Evolutionary conservation across 2,113 vertebrate species (phyloP).

Genomic region (Cheilinus undulatus): DNA sequence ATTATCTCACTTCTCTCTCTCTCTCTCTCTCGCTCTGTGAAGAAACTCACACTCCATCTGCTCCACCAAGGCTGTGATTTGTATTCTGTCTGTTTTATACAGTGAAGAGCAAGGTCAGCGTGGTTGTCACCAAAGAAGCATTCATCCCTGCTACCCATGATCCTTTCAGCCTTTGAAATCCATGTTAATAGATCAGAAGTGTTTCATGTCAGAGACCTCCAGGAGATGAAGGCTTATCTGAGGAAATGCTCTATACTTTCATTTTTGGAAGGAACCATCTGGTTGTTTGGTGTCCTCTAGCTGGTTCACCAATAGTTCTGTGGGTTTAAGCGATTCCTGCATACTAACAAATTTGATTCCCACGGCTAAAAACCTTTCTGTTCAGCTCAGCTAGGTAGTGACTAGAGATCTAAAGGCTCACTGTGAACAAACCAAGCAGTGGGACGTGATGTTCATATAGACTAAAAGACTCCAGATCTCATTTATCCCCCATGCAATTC

Average conservation of each 20-base stretch:
- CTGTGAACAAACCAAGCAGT: too few relatives aligned
- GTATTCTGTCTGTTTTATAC: slow-evolving; percentile 36
- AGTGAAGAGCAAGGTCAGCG: slow-evolving; percentile 32
- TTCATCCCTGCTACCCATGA: slow-evolving; percentile 20
- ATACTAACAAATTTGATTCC: not conserved
- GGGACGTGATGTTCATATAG: too few relatives aligned
- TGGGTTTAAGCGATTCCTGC: not conserved
- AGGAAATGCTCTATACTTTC: not conserved
- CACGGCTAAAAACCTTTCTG: too few relatives aligned
- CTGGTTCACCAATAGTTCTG: not conserved
- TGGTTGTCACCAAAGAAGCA: not conserved
- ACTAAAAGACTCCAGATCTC: too few relatives aligned
- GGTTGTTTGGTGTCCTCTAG: not conserved
- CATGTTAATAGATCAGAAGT: not conserved
- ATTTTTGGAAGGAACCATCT: not conserved
- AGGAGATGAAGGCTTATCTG: not conserved
- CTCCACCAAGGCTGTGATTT: slow-evolving; percentile 47
- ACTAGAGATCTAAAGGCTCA: too few relatives aligned
- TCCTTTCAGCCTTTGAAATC: slow-evolving; percentile 24
- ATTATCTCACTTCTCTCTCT: slow-evolving; percentile 64
- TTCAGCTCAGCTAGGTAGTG: too few relatives aligned
- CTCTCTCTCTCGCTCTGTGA: slow-evolving; percentile 43
- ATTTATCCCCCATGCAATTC: too few relatives aligned
- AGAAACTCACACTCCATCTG: slow-evolving; percentile 70
- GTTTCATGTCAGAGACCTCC: not conserved